These are phyloP conservation scores for Mandrillus leucophaeus DNA, from an alignment of 2,113 vertebrate species.

Conservation along the genomic window DNA sequence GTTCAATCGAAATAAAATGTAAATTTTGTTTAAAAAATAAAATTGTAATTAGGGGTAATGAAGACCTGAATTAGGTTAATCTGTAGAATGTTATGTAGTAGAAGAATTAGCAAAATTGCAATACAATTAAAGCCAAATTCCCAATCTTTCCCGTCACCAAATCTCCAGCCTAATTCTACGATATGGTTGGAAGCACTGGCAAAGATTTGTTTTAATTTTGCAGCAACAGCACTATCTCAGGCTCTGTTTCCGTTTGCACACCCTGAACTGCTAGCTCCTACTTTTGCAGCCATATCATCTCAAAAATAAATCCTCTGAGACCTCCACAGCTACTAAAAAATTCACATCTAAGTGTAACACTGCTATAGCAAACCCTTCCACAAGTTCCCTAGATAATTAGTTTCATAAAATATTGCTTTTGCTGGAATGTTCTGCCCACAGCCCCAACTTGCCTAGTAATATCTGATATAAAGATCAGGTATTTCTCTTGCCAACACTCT, in stretches of 20 bases:
- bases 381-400: slow-evolving; percentile 26
- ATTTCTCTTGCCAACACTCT: slow-evolving; percentile 47
- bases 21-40: background rate
- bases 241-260: slow-evolving; percentile 1
- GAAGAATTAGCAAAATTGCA: slow-evolving; percentile 21
- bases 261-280: background rate
- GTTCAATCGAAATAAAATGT: background rate
- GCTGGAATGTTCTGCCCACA: slow-evolving; percentile 47
- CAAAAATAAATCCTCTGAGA: slow-evolving; percentile 25
- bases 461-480: slow-evolving; percentile 42
- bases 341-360: background rate
- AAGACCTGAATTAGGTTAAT: background rate
- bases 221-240: background rate
- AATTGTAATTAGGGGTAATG: background rate
- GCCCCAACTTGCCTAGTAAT: background rate
- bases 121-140: slow-evolving; percentile 22
- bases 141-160: background rate
- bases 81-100: background rate
- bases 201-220: slow-evolving; percentile 18
- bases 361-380: background rate
- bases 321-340: slow-evolving; percentile 10
- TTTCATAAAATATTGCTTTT: slow-evolving; percentile 42
- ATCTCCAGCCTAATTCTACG: slow-evolving; percentile 13
- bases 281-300: background rate
- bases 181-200: background rate